phyloP scores from a whole-genome alignment of 2,797 vertebrate species.

The Myripristis jacobus region DNA sequence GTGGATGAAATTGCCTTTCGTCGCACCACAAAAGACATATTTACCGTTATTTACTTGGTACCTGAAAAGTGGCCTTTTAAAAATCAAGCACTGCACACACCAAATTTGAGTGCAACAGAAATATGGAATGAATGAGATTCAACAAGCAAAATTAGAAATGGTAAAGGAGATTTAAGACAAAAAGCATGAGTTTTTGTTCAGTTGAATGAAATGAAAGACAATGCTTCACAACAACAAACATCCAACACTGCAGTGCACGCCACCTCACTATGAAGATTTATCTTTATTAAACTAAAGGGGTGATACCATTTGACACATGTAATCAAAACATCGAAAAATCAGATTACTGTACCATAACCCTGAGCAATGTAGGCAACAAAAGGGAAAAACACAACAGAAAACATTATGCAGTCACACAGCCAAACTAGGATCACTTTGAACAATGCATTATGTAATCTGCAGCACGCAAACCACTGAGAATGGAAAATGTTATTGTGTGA shows the following conservation, averaged over 20 bases:
- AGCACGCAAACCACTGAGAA: not conserved
- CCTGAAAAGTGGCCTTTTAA: not conserved
- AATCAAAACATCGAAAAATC: slow-evolving; percentile 45
- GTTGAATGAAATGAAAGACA: slow-evolving; percentile 26
- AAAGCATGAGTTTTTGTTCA: not conserved
- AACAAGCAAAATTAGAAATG: slow-evolving; percentile 13
- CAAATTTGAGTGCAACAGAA: not conserved
- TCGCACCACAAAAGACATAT: not conserved
- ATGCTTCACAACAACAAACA: slow-evolving; percentile 5
- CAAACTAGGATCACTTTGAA: not conserved
- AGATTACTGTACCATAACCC: slow-evolving; percentile 79
- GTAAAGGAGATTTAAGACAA: slow-evolving; percentile 10
- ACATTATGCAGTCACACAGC: slow-evolving; percentile 32
- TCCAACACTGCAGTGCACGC: slow-evolving; percentile 53
- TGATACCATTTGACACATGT: slow-evolving; percentile 24
- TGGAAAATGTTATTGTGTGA: slow-evolving; percentile 7
- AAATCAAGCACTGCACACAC: slow-evolving; percentile 9
- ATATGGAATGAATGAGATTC: not conserved
- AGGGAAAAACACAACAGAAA: slow-evolving; percentile 47
- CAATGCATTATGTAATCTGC: not conserved
- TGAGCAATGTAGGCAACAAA: slow-evolving; percentile 74
- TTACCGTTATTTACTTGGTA: not conserved
- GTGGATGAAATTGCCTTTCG: no score
- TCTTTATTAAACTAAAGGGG: not conserved
- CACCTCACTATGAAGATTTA: slow-evolving; percentile 31